Conservation (phyloP, 2,113 vertebrate species). For the Muntiacus reevesi region DNA sequence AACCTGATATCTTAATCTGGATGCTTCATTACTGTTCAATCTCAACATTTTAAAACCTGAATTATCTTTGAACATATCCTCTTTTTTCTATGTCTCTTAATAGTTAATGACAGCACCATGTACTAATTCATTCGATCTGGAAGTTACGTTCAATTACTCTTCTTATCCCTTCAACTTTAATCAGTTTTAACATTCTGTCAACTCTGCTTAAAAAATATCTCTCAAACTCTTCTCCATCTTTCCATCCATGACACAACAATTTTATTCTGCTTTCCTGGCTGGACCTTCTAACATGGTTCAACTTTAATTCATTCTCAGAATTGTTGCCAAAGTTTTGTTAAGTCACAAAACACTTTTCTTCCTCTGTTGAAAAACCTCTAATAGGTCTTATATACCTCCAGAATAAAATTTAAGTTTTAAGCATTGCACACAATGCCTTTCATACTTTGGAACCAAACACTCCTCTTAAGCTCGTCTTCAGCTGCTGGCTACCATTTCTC, state of each 20-base stretch:
- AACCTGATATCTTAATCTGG: not conserved
- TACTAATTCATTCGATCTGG: not conserved
- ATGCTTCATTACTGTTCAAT: not conserved
- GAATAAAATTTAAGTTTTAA: not conserved
- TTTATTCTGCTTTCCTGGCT: not conserved
- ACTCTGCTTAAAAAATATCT: not conserved
- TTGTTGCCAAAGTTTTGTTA: not conserved
- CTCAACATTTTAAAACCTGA: not conserved
- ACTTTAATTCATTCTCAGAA: not conserved
- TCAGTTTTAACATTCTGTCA: not conserved
- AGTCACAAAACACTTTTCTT: not conserved
- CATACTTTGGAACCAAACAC: not conserved
- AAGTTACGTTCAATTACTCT: not conserved
- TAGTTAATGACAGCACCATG: too few relatives aligned
- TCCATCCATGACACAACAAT: not conserved
- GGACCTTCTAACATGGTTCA: not conserved
- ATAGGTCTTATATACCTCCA: not conserved
- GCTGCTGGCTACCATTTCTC: not conserved
- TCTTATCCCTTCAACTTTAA: not conserved
- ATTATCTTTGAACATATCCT: not conserved
- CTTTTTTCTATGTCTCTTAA: not conserved
- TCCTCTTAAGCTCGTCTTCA: fast-evolving
- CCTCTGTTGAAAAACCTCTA: not conserved
- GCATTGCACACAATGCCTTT: not conserved
- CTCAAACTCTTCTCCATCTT: not conserved